These are phyloP conservation scores for Theonella swinhoei DNA, from an alignment of 37 sponge, comb jelly and placozoan species.

Conservation along the genomic window DNA sequence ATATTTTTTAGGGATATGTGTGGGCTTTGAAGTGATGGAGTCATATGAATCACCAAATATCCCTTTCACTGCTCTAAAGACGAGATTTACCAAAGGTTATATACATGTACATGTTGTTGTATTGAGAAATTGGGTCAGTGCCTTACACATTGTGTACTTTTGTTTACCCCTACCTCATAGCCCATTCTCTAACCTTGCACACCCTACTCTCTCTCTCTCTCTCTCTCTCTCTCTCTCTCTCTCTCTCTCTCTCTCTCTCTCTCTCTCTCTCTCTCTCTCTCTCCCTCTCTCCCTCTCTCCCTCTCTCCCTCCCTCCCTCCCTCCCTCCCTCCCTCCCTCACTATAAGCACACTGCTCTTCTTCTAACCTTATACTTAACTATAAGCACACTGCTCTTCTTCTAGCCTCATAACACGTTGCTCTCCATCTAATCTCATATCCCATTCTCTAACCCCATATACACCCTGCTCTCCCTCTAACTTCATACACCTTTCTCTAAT, in stretches of 20 bases:
- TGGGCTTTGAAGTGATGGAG: too few relatives aligned
- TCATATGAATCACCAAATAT: too few relatives aligned
- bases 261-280: not conserved
- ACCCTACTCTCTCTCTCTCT: not conserved
- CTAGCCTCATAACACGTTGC: not conserved
- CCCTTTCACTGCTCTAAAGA: too few relatives aligned
- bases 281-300: not conserved
- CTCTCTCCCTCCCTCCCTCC: not conserved
- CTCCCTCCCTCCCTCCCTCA: not conserved
- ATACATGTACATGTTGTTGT: too few relatives aligned
- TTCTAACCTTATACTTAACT: conserved; percentile 2
- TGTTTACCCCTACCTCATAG: not conserved
- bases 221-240: not conserved
- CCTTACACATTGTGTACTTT: too few relatives aligned
- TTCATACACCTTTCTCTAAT: too few relatives aligned
- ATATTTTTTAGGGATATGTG: too few relatives aligned
- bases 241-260: not conserved
- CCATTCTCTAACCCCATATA: not conserved
- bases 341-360: not conserved
- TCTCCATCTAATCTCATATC: too few relatives aligned
- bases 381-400: not conserved
- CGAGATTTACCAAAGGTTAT: too few relatives aligned
- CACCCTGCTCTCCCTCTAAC: too few relatives aligned
- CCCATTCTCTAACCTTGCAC: too few relatives aligned
- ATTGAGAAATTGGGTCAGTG: too few relatives aligned